These are phyloP conservation scores for Nomada fabriciana DNA, from an alignment of 2,888 invertebrate genomes.

Conservation along the genomic window DNA sequence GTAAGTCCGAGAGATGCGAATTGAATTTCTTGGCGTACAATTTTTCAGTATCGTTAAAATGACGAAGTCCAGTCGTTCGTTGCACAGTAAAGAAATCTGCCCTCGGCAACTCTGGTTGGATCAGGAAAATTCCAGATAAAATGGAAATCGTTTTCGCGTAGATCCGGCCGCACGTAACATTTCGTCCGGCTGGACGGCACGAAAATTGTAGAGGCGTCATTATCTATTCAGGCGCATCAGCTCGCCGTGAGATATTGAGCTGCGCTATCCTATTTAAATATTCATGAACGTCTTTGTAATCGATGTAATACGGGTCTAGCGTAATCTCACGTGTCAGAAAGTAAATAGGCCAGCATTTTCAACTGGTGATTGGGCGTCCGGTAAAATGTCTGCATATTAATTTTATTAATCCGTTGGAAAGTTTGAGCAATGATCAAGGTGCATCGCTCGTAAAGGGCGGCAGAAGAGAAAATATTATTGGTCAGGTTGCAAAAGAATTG, in stretches of 20 bases:
- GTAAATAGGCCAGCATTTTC: constrained; percentile 71
- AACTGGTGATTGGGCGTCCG: constrained; percentile 27
- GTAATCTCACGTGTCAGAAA: constrained; percentile 72
- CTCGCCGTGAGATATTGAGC: constrained; percentile 71
- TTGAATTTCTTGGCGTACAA: not conserved
- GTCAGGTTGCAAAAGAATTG: too few relatives aligned
- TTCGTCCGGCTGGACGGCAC: constrained; percentile 49
- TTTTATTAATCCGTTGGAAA: constrained; percentile 31
- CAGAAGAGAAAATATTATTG: not conserved
- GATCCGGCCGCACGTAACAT: constrained; percentile 42
- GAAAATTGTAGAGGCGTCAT: constrained; percentile 67
- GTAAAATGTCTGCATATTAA: constrained; percentile 33
- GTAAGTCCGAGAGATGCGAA: not conserved
- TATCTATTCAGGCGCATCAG: constrained; percentile 70
- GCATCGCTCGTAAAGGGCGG: not conserved
- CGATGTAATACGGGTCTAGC: constrained; percentile 71
- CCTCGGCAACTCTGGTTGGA: not conserved
- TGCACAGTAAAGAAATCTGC: not conserved
- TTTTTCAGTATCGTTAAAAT: not conserved
- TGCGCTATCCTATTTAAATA: constrained; percentile 72
- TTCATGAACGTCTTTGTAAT: constrained; percentile 76
- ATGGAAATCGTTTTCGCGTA: constrained; percentile 51
- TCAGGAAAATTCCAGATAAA: constrained; percentile 14
- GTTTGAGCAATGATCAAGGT: not conserved
- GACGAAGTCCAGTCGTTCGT: not conserved